Conservation (phyloP, 2,888 invertebrate species). For the Macaria liturata region DNA sequence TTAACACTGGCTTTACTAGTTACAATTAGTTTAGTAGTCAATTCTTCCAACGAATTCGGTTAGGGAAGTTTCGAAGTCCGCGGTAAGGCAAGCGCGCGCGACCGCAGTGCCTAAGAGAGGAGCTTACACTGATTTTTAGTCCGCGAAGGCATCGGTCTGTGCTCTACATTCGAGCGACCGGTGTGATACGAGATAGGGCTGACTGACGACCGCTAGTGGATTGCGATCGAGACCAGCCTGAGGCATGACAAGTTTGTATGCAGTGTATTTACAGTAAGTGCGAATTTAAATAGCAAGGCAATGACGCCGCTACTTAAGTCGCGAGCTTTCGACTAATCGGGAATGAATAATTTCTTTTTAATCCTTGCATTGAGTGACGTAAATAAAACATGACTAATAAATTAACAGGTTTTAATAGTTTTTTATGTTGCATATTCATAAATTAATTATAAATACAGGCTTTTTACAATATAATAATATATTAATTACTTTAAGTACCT, state of each 20-base stretch:
- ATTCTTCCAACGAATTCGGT: conserved; percentile 23
- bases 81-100: conserved; percentile 60
- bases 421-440: too few relatives aligned
- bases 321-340: too few relatives aligned
- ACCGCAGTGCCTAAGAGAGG: conserved; percentile 69
- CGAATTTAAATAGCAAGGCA: too few relatives aligned
- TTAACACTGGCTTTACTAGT: conserved; percentile 54
- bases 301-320: too few relatives aligned
- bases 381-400: too few relatives aligned
- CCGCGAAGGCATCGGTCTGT: conserved; percentile 72
- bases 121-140: conserved; percentile 83
- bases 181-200: conserved; percentile 65
- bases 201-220: conserved; percentile 29
- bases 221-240: conserved; percentile 16
- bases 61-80: conserved; percentile 28
- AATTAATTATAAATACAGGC: too few relatives aligned
- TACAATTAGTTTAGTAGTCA: conserved; percentile 25
- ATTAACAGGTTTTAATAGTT: too few relatives aligned
- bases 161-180: conserved; percentile 80
- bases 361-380: too few relatives aligned
- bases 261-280: conserved; percentile 6
- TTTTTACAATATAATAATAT: too few relatives aligned
- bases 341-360: too few relatives aligned
- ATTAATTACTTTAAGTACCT: too few relatives aligned
- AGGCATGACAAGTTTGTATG: conserved; percentile 21